Base-by-base conservation (phyloP, 1,140 invertebrate species). In the Philotrypesis tridentata region DNA sequence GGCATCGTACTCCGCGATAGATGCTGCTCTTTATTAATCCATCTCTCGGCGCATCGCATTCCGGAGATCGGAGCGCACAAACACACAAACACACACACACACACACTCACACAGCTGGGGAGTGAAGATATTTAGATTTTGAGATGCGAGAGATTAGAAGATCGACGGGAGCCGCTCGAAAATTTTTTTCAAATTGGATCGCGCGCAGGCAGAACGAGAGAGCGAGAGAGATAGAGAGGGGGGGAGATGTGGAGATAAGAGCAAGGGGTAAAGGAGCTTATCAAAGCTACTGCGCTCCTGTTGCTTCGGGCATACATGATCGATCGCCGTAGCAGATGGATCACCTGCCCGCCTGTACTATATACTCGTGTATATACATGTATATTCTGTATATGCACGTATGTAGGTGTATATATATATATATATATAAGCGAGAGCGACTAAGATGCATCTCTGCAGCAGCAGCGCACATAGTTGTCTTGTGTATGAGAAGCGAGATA, bases 51-150 rank as follows among this genome's bases (percentile, higher is more conserved):
- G n/a, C 48, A 4, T 17, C 1, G 48, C 48, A 55, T 55, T 21
- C 48, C 48, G 48, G 14, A n/a, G n/a, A n/a, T n/a, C n/a, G n/a
- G n/a, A n/a, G n/a, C n/a, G n/a, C n/a, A n/a, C n/a, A n/a, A n/a
- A n/a, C n/a, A n/a, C n/a, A n/a, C n/a, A n/a, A n/a, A n/a, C n/a
- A n/a, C n/a, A n/a, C n/a, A n/a, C n/a, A n/a, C n/a, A n/a, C n/a
- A n/a, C n/a, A n/a, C n/a, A n/a, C n/a, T n/a, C n/a, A n/a, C n/a
- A n/a, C n/a, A n/a, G n/a, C n/a, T n/a, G n/a, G 37, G 74, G 31
- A 74, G n/a, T n/a, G n/a, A 76, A 68, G 43, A 81, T 81, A 76
- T 68, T 81, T 76, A 75, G 63, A 81, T 75, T 67, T 80, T 27
- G 33, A 73, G 55, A 80, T 73, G 25, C 12, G n/a, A 76, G n/a